Percentiles rank a stretch among this genome's conserved stretches.
These are phyloP conservation scores for Onychomys torridus DNA, from an alignment of 2,797 vertebrate genomes.

Conservation along the genomic window DNA sequence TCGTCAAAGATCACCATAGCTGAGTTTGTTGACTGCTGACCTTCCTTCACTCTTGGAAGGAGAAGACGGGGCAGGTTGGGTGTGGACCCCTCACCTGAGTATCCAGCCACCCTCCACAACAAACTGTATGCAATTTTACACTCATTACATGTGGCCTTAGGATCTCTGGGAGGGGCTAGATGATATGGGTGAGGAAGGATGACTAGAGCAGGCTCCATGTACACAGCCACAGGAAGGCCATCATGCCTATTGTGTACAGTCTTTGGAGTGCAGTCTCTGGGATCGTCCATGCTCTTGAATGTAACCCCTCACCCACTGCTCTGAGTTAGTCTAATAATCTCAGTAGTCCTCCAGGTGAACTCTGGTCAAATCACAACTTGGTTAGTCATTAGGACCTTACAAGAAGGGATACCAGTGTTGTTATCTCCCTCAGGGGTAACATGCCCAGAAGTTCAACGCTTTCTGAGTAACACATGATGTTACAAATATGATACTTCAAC, in stretches of 20 bases:
- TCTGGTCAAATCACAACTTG: background rate
- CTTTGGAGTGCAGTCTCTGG: background rate
- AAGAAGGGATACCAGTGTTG: background rate
- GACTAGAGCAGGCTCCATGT: background rate
- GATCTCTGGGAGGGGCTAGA: background rate
- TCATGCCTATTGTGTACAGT: too few species aligned
- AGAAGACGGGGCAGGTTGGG: background rate
- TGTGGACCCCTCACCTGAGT: background rate
- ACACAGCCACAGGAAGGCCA: background rate
- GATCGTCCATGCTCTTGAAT: background rate
- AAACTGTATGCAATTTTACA: background rate
- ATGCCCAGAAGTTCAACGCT: background rate
- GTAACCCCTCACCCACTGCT: background rate
- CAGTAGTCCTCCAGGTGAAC: background rate
- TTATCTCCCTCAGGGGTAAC: background rate
- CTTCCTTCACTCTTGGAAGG: background rate
- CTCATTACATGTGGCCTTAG: background rate
- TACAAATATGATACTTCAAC: background rate
- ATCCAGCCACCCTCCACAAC: background rate
- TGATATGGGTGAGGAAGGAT: background rate
- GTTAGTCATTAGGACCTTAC: background rate
- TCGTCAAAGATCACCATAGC: background rate
- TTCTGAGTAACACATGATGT: background rate
- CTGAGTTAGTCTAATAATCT: background rate
- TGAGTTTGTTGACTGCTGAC: background rate